Percentiles rank a stretch among this genome's conserved stretches.
phyloP scores from a whole-genome alignment of 2,113 vertebrate genomes.

The Myotis davidii region DNA sequence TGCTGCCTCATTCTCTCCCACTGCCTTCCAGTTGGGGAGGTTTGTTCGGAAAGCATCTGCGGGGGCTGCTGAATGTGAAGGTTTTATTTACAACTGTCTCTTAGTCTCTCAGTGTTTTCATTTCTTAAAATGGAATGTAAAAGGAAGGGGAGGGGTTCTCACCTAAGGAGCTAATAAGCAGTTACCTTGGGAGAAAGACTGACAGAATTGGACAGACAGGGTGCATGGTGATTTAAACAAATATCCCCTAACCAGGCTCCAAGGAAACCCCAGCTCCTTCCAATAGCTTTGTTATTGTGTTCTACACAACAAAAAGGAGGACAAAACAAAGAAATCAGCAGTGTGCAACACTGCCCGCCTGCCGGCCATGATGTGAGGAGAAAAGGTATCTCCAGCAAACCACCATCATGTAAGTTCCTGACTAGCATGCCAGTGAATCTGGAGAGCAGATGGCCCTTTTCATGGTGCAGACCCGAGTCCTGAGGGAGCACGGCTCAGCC shows the following conservation, averaged over 20 bases:
- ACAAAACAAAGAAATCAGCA: neutral
- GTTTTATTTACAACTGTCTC: constrained; percentile 8
- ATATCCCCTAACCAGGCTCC: neutral
- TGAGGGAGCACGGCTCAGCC: neutral
- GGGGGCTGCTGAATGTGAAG: neutral
- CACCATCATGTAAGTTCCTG: neutral
- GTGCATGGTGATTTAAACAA: neutral
- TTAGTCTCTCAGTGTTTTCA: neutral
- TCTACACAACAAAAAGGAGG: neutral
- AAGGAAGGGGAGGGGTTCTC: neutral
- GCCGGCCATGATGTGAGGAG: neutral
- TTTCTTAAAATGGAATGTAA: constrained; percentile 18
- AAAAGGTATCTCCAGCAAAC: neutral
- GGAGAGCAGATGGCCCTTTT: constrained; percentile 13
- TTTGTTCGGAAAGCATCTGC: neutral
- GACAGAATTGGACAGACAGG: neutral
- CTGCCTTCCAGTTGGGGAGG: rapidly evolving
- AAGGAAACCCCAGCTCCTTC: neutral
- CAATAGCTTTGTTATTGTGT: neutral
- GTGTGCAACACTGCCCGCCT: neutral
- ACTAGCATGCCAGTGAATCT: neutral
- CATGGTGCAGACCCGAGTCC: neutral
- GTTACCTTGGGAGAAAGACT: neutral
- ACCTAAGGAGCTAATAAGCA: neutral
- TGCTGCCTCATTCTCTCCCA: neutral